Conservation (phyloP, 35 echinoderm and acorn worm species). For the Holothuria glaberrima region DNA sequence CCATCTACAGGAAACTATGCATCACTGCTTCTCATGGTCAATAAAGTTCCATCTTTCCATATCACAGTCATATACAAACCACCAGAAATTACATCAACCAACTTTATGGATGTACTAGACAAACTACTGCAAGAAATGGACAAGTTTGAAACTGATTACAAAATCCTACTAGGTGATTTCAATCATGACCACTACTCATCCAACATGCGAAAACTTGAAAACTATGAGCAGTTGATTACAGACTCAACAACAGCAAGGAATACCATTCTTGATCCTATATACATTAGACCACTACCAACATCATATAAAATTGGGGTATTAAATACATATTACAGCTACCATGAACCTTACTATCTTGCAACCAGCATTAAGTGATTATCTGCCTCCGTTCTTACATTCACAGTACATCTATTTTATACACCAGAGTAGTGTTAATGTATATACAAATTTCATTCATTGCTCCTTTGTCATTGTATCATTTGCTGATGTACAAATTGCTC, state of each 20-base stretch:
- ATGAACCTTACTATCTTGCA: constrained; percentile 7
- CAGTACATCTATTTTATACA: too few relatives aligned
- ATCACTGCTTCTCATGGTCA: not conserved
- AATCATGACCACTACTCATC: not conserved
- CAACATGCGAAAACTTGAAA: not conserved
- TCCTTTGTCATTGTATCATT: too few relatives aligned
- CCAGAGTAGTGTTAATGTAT: too few relatives aligned
- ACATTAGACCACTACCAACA: not conserved
- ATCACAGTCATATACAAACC: constrained; percentile 12
- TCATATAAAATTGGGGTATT: not conserved
- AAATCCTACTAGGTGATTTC: constrained; percentile 1
- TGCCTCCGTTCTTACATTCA: too few relatives aligned
- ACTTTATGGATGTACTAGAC: not conserved
- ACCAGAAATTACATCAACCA: not conserved
- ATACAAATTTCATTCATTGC: too few relatives aligned
- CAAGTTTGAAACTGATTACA: not conserved
- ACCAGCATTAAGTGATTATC: not conserved
- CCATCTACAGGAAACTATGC: not conserved
- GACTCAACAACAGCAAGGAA: not conserved
- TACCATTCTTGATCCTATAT: not conserved
- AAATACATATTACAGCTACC: constrained; percentile 5
- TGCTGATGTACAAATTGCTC: too few relatives aligned
- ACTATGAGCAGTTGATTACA: not conserved
- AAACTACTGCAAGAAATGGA: not conserved
- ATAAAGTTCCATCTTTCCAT: not conserved